Evolutionary conservation across 2,888 invertebrate genomes (phyloP).

Genomic region (Hydriomena furcata): DNA sequence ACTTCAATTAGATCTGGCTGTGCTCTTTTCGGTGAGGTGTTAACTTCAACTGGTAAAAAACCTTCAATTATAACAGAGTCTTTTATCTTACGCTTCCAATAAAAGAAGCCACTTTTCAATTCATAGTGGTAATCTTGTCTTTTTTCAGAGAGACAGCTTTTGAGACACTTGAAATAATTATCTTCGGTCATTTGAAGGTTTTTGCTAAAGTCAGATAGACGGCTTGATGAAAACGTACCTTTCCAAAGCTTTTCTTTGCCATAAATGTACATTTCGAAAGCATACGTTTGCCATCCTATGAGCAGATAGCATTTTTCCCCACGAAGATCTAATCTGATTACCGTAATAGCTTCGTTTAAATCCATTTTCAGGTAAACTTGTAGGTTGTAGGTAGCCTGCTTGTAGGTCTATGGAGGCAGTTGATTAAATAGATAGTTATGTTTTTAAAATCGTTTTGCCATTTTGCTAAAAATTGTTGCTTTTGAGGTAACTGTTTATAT

Average conservation of each 20-base stretch:
- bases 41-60: conserved; percentile 61
- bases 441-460: too few species aligned
- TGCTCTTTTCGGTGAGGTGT: conserved; percentile 39
- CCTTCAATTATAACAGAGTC: conserved; percentile 57
- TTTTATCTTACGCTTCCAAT: conserved; percentile 60
- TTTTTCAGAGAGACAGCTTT: conserved; percentile 52
- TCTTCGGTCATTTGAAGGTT: conserved; percentile 54
- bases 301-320: conserved; percentile 52
- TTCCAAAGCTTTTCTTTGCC: conserved; percentile 55
- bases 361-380: conserved; percentile 46
- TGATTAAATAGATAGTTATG: too few species aligned
- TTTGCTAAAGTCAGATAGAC: conserved; percentile 59
- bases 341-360: conserved; percentile 56
- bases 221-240: conserved; percentile 61
- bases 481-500: too few species aligned
- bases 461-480: too few species aligned
- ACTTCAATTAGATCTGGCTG: conserved; percentile 60
- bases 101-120: conserved; percentile 65
- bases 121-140: conserved; percentile 58
- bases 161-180: conserved; percentile 50
- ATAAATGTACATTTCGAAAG: conserved; percentile 62
- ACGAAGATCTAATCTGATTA: conserved; percentile 52
- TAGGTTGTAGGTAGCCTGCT: background rate
- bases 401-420: too few species aligned
- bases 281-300: conserved; percentile 59